phyloP scores from a whole-genome alignment of 2,888 invertebrate species.

The Xanthia icteritia region DNA sequence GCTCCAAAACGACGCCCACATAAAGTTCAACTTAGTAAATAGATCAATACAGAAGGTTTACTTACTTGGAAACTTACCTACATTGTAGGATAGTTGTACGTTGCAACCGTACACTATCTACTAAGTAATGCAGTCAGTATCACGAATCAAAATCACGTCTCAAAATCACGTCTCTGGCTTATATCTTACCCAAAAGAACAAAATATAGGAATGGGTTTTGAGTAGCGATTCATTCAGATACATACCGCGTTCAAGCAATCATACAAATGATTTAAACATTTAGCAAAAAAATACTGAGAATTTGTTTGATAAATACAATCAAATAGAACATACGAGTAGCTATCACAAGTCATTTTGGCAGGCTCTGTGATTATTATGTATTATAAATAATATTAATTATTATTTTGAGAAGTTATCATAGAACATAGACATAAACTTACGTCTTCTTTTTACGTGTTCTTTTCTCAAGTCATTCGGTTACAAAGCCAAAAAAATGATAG shows the following conservation, averaged over 20 bases:
- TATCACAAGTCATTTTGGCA: background rate
- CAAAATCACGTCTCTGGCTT: background rate
- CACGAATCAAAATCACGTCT: no score
- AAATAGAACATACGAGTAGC: background rate
- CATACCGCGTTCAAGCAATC: background rate
- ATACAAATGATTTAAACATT: background rate
- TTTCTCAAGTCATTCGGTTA: no score
- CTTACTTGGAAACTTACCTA: background rate
- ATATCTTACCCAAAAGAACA: background rate
- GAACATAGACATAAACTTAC: no score
- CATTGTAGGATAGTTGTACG: background rate
- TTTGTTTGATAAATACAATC: background rate
- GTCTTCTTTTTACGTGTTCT: no score
- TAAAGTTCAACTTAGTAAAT: conserved; percentile 10
- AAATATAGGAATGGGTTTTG: background rate
- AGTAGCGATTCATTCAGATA: background rate
- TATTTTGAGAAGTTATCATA: no score
- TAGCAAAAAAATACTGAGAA: background rate
- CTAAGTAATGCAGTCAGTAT: conserved; percentile 4
- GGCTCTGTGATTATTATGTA: no score
- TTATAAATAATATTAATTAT: no score
- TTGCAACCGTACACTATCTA: background rate
- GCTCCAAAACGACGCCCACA: conserved; percentile 62
- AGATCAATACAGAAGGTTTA: conserved; percentile 43
- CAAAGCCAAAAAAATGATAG: background rate